phyloP scores from a whole-genome alignment of 2,113 vertebrate genomes.

The Gallinago jamesoni region DNA sequence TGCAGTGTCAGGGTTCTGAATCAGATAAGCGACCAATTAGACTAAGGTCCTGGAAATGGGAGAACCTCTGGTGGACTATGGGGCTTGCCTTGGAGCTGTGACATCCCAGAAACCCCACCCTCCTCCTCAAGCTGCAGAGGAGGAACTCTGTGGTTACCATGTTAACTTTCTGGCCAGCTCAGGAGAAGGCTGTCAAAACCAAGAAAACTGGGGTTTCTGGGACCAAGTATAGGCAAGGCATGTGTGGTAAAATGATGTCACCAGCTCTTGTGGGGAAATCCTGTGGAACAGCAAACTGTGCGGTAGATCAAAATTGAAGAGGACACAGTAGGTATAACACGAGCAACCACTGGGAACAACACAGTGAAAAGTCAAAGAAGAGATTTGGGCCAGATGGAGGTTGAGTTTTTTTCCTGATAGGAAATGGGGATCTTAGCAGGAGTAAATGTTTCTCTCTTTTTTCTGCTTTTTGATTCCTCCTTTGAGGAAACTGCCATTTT shows the following conservation, averaged over 20 bases:
- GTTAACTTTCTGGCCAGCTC: background rate
- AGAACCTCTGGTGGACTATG: background rate
- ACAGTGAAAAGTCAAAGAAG: background rate
- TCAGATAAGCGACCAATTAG: background rate
- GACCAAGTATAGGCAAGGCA: background rate
- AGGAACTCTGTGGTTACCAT: background rate
- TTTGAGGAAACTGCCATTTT: background rate
- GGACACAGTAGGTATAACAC: background rate
- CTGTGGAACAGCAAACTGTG: background rate
- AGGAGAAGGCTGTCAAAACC: background rate
- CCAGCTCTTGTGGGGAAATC: background rate
- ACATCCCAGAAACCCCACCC: background rate
- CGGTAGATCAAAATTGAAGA: background rate
- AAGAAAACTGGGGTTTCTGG: background rate
- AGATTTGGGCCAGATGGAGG: background rate
- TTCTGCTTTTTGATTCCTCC: background rate
- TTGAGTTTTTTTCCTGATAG: background rate
- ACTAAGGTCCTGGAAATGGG: background rate
- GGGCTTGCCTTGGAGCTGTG: background rate
- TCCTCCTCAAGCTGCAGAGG: fast-evolving
- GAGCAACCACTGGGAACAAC: background rate
- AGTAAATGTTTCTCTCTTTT: background rate
- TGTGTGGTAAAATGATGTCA: background rate
- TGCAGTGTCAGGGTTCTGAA: background rate
- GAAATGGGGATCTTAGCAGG: background rate